A percentile compares a stretch with the other conserved stretches of the same genome.
These are phyloP conservation scores for Mycalesis mineus DNA, from an alignment of 2,888 invertebrate genomes.

Conservation along the genomic window DNA sequence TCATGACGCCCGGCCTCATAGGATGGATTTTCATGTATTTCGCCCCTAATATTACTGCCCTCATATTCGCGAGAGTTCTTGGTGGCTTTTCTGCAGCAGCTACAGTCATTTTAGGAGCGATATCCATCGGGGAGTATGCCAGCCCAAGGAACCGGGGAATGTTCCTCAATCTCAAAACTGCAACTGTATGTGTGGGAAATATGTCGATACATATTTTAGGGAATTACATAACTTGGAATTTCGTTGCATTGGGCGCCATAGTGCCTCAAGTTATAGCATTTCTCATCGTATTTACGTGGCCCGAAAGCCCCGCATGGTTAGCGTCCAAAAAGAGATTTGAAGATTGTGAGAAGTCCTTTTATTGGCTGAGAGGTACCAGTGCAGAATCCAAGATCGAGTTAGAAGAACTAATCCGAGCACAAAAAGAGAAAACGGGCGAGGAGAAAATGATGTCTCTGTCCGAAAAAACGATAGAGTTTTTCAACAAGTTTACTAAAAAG, in stretches of 20 bases:
- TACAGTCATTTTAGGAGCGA: slow-evolving; percentile 44
- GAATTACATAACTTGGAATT: slow-evolving; percentile 43
- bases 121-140: slow-evolving; percentile 55
- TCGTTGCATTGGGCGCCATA: slow-evolving; percentile 39
- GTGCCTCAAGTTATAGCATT: slow-evolving; percentile 40
- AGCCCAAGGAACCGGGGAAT: slow-evolving; percentile 50
- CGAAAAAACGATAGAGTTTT: slow-evolving; percentile 29
- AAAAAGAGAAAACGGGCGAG: slow-evolving; percentile 35
- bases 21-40: slow-evolving; percentile 49
- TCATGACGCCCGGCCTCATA: slow-evolving; percentile 42
- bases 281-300: slow-evolving; percentile 58
- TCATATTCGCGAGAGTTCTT: slow-evolving; percentile 44
- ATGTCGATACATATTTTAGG: slow-evolving; percentile 43
- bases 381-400: slow-evolving; percentile 38
- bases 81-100: slow-evolving; percentile 44
- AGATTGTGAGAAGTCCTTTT: slow-evolving; percentile 69
- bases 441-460: slow-evolving; percentile 19
- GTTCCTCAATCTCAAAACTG: slow-evolving; percentile 52
- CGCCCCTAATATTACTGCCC: slow-evolving; percentile 35
- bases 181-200: slow-evolving; percentile 44
- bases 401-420: slow-evolving; percentile 42
- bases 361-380: slow-evolving; percentile 66
- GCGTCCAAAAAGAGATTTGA: slow-evolving; percentile 65
- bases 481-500: slow-evolving; percentile 43
- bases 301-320: slow-evolving; percentile 82